Evolutionary conservation across 2,888 invertebrate genomes (phyloP), one percentile per base, ranked within the genome.

Genomic region (Tetragnatha montana): DNA sequence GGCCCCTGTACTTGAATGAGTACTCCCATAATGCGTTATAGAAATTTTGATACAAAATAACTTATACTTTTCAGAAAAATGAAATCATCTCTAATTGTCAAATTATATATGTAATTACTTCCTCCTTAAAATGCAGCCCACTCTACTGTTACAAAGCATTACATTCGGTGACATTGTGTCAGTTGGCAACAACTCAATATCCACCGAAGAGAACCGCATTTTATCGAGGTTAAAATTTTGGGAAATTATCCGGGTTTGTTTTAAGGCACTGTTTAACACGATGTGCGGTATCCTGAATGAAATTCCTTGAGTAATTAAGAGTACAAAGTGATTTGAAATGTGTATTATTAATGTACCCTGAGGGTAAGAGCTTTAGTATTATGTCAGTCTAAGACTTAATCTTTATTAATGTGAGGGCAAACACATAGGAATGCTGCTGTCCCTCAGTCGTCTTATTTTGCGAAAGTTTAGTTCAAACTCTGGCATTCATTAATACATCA

Each of bases 401-500:
- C 78, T 60, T 78, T 51, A 22, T 78, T 78, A 22, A 78, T 60
- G 78, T 12, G 22, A 60, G 21, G 76, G 51, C 19, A 22, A 7
- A 60, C 51, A 12, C 21, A 78, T 10, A 60, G 78, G 10, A 14
- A 60, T 17, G 22, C 22, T 12, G 2, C 47, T 47, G 35, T 75
- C 47, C 49, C 49, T 49, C 8, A 75, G 75, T 17, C 75, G n/a
- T 49, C 49, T 75, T 47, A 75, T 75, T 47, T 50, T 75, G 49
- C n/a, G 75, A 75, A 75, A n/a, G 75, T 47, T n/a, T 75, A 47
- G 60, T 49, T 75, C 35, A 75, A 75, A 75, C 49, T 75, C 75
- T 17, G 75, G 19, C 1, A 17, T 35, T 75, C 75, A 75, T 75
- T 75, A 49, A 75, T 49, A 75, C 10, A 71, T 71, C 21, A 8